Percentiles rank a stretch among this genome's conserved stretches.
Conservation (phyloP, 92 coral and sea anemone genomes). For the Virgularia gustaviana region DNA sequence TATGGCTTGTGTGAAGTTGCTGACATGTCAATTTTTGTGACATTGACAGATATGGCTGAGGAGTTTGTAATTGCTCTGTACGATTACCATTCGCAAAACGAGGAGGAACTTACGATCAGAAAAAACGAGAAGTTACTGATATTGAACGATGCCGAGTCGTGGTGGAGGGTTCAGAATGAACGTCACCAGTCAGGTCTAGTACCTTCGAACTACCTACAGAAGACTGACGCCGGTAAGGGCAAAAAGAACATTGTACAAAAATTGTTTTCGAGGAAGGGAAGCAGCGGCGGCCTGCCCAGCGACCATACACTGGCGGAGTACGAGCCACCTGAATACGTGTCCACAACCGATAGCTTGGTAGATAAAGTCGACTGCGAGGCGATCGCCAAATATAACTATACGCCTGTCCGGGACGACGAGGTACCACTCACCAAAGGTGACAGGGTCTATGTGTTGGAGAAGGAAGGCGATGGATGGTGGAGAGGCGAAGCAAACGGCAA, state of each 20-base stretch:
- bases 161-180: conserved; percentile 98
- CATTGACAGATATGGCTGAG: conserved; percentile 82
- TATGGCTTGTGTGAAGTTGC: no score
- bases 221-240: conserved; percentile 53
- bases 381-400: conserved; percentile 69
- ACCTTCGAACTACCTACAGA: conserved; percentile 87
- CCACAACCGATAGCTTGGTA: conserved; percentile 40
- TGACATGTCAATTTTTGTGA: no score
- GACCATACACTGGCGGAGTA: conserved; percentile 65
- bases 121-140: conserved; percentile 80
- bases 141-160: conserved; percentile 79
- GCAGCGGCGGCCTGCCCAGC: conserved; percentile 56
- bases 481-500: conserved; percentile 65
- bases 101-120: conserved; percentile 80
- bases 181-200: conserved; percentile 73
- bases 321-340: conserved; percentile 73
- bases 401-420: conserved; percentile 82
- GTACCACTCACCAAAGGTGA: conserved; percentile 80
- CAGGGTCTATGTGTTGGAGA: conserved; percentile 74
- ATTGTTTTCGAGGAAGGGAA: conserved; percentile 56
- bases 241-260: conserved; percentile 66
- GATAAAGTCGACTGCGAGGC: conserved; percentile 62
- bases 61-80: conserved; percentile 80
- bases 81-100: conserved; percentile 81
- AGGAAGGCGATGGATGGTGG: conserved; percentile 99